Conservation (phyloP, 2,113 vertebrate genomes). For the Progne subis region DNA sequence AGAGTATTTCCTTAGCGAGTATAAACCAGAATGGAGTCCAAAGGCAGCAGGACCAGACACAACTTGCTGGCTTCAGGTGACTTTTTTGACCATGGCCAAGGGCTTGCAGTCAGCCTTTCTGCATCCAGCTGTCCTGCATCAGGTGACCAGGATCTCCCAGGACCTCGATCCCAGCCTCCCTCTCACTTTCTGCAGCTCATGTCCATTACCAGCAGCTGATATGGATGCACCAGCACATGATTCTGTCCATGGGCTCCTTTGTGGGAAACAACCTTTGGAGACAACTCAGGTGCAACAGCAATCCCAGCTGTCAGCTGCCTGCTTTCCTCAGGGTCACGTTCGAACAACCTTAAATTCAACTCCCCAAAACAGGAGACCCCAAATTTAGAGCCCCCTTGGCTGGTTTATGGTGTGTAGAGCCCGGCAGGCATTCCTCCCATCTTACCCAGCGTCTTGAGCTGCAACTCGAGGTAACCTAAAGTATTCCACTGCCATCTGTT, state of each 20-base stretch:
- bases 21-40: background rate
- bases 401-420: background rate
- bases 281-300: background rate
- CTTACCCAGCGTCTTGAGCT: background rate
- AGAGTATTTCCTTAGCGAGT: background rate
- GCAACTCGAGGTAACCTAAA: background rate
- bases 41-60: background rate
- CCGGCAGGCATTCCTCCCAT: background rate
- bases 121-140: background rate
- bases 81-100: background rate
- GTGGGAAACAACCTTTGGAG: background rate
- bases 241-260: background rate
- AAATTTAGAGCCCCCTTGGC: background rate
- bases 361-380: background rate
- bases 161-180: background rate
- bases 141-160: background rate
- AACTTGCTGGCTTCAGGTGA: background rate
- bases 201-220: fast-evolving
- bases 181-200: background rate
- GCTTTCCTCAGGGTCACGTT: background rate
- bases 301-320: background rate
- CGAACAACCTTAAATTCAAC: background rate
- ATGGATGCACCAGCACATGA: fast-evolving
- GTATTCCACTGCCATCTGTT: background rate
- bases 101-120: background rate